A percentile compares a stretch with the other conserved stretches of the same genome.
Conservation (phyloP, 1,140 invertebrate genomes). For the Lepidurus packardi region DNA sequence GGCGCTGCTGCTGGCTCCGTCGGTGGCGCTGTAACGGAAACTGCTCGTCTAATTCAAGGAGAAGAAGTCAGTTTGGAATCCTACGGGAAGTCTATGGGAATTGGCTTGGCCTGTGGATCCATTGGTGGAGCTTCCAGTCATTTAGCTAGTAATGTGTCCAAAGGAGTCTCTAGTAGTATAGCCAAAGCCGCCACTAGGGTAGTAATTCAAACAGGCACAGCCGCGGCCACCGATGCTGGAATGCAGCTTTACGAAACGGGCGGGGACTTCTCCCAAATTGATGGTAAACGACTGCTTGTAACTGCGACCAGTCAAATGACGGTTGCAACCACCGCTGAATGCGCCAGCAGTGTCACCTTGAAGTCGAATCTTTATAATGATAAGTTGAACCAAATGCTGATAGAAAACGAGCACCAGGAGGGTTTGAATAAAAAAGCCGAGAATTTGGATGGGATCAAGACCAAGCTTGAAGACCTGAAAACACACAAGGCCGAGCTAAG, state of each 20-base stretch:
- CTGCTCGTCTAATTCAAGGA: background rate
- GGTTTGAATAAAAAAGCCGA: background rate
- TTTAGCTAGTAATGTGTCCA: background rate
- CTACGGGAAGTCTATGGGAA: background rate
- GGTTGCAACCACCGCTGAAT: conserved; percentile 19
- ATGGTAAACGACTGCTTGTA: background rate
- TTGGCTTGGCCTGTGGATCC: background rate
- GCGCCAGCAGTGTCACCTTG: background rate
- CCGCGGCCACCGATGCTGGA: conserved; percentile 6
- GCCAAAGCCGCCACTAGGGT: background rate
- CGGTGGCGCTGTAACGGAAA: conserved; percentile 14
- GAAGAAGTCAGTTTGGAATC: conserved; percentile 11
- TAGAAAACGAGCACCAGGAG: background rate
- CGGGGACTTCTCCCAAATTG: background rate
- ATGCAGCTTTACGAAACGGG: background rate
- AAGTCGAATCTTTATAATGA: background rate
- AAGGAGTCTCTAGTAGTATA: background rate
- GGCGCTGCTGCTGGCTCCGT: background rate
- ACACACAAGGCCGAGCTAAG: no score
- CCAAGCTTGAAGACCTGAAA: no score
- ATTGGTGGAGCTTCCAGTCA: conserved; percentile 23
- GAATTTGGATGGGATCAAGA: background rate
- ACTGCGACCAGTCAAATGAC: background rate
- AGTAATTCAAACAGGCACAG: background rate
- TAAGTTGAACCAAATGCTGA: background rate